Percentiles rank a stretch among this genome's conserved stretches.
Evolutionary conservation across 2,113 vertebrate genomes (phyloP).

Genomic region (Eupsittula cactorum): DNA sequence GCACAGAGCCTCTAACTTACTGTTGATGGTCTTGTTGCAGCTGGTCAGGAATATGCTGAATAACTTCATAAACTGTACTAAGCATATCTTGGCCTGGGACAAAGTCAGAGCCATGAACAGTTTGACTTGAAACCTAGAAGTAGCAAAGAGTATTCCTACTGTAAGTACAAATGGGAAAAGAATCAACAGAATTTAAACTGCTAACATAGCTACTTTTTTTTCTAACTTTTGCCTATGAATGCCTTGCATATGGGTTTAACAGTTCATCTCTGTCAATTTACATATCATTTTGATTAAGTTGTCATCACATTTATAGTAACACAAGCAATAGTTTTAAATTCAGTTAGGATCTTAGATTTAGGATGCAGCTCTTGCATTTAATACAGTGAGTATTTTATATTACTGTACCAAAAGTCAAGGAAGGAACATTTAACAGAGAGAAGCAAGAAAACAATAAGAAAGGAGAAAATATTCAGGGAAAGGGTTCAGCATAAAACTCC

Average conservation of each 20-base stretch:
- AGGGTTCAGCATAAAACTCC: background rate
- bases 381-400: background rate
- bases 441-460: background rate
- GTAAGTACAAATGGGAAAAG: background rate
- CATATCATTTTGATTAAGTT: background rate
- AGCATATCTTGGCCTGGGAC: conserved; percentile 56
- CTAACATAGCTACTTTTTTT: background rate
- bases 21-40: conserved; percentile 44
- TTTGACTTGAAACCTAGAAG: conserved; percentile 66
- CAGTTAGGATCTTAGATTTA: background rate
- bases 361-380: background rate
- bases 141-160: background rate
- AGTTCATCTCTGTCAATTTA: background rate
- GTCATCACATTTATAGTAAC: background rate
- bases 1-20: conserved; percentile 61
- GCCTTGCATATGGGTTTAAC: background rate
- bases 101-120: conserved; percentile 40
- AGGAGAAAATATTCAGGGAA: background rate
- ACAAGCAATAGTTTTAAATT: background rate
- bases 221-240: background rate
- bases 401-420: background rate
- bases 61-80: conserved; percentile 78
- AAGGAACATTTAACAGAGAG: background rate
- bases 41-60: conserved; percentile 75
- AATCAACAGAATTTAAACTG: background rate